phyloP scores from a whole-genome alignment of 2,113 vertebrate species.

The Sterna hirundo region DNA sequence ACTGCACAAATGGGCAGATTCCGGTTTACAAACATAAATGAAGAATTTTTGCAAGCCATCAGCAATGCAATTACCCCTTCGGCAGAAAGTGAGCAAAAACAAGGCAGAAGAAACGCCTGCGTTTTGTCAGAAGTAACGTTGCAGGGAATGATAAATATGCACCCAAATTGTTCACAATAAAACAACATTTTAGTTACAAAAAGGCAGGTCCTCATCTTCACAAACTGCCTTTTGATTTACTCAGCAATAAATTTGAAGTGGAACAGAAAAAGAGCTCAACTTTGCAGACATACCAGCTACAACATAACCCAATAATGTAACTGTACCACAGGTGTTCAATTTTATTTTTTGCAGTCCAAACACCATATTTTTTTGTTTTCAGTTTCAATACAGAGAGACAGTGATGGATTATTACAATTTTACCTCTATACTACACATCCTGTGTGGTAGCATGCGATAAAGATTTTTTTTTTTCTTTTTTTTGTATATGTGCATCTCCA shows the following conservation, averaged over 20 bases:
- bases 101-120: neutral
- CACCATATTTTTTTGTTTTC: neutral
- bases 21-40: neutral
- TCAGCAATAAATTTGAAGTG: neutral
- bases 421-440: neutral
- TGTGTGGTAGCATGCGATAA: neutral
- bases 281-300: neutral
- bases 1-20: neutral
- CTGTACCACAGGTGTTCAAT: neutral
- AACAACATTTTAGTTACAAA: neutral
- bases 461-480: neutral
- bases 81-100: neutral
- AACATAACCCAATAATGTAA: neutral
- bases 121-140: neutral
- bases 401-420: constrained; percentile 36
- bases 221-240: constrained; percentile 13
- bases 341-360: neutral
- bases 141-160: neutral
- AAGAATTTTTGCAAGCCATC: neutral
- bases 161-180: neutral
- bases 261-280: neutral
- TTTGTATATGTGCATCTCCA: neutral
- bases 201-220: neutral
- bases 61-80: neutral
- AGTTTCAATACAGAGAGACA: constrained; percentile 17